Base-by-base conservation (phyloP, 30 jellyfish, hydroid and myxozoan genomes). In the Hydractinia echinata region DNA sequence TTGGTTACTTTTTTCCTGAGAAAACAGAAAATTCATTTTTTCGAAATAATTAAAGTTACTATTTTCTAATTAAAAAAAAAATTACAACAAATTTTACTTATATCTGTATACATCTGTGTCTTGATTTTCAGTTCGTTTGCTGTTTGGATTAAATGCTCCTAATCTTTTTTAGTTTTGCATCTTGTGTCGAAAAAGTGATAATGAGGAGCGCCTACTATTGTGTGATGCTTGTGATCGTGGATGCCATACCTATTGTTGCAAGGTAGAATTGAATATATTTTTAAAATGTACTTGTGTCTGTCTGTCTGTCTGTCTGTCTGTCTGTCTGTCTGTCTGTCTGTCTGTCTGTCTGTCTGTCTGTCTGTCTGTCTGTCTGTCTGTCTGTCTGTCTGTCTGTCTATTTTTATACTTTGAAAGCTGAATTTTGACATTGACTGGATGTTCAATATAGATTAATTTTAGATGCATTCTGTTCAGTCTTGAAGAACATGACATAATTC, bases 191-290 rank as follows among this genome's bases (percentile, higher is more conserved):
- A 92, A 92, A 61, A 90, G 96, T 30, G 98, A 92, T 86, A 92
- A 92, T 73, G 98, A 92, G 83, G 95, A 92, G 53, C 87, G 92
- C 20, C 79, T 92, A 49, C 79, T 92, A 71, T 81, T 92, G 53
- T 92, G 98, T 66, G 98, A 92, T 79, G 95, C 92, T 21, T 92
- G 98, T 72, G 98, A 92, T 71, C 96, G 98, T 55, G 98, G 98
- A 62, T 92, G 98, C 67, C 98, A 92, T 69, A 92, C 96, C 30
- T 92, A 92, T 71, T 92, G 98, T 70, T 92, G 98, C 84, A 83
- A 60, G 69, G 98, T 92, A 64, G 15, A 53, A 48, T 30, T 13
- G 20, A 21, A 69, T 13, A 30, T 21, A 69, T 69, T 69, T 13
- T 21, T 69, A 21, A 13, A 15, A 0, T 13, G 15, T 11, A 10